phyloP scores from a whole-genome alignment of 1,140 invertebrate genomes.

The Uloborus diversus region DNA sequence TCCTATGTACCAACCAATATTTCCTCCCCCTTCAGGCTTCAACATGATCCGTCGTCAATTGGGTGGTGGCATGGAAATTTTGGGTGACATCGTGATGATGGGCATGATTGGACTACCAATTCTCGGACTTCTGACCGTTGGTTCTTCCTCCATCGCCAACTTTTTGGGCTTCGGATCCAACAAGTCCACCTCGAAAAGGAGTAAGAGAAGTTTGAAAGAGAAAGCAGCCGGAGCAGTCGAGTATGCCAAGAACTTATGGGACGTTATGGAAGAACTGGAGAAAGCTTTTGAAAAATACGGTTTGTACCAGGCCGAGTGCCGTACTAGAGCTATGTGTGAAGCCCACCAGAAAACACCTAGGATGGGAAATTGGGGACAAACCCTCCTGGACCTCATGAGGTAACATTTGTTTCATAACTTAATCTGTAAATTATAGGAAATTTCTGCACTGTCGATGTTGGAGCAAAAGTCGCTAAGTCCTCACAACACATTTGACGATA shows the following conservation, averaged over 20 bases:
- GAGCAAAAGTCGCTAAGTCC: no score
- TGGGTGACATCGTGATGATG: slow-evolving; percentile 50
- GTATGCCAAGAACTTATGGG: slow-evolving; percentile 49
- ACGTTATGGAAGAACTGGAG: slow-evolving; percentile 50
- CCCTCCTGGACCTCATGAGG: slow-evolving; percentile 47
- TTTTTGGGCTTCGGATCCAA: slow-evolving; percentile 32
- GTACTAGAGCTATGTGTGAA: slow-evolving; percentile 43
- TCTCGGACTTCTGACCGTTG: slow-evolving; percentile 47
- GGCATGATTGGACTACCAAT: slow-evolving; percentile 52
- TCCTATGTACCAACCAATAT: slow-evolving; percentile 24
- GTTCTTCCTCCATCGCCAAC: slow-evolving; percentile 40
- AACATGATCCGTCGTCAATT: slow-evolving; percentile 49
- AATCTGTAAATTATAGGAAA: not conserved
- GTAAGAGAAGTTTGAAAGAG: slow-evolving; percentile 21
- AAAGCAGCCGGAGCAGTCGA: slow-evolving; percentile 44
- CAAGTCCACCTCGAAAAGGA: slow-evolving; percentile 5
- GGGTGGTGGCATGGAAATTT: slow-evolving; percentile 46
- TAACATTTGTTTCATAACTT: not conserved
- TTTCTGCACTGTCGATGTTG: no score
- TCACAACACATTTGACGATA: no score
- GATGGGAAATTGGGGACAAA: slow-evolving; percentile 32
- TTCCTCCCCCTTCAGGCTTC: slow-evolving; percentile 23
- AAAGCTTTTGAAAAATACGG: slow-evolving; percentile 51
- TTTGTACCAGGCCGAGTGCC: slow-evolving; percentile 42
- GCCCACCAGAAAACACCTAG: slow-evolving; percentile 36